Conservation (phyloP, 2,113 vertebrate species). For the Nothocercus julius region DNA sequence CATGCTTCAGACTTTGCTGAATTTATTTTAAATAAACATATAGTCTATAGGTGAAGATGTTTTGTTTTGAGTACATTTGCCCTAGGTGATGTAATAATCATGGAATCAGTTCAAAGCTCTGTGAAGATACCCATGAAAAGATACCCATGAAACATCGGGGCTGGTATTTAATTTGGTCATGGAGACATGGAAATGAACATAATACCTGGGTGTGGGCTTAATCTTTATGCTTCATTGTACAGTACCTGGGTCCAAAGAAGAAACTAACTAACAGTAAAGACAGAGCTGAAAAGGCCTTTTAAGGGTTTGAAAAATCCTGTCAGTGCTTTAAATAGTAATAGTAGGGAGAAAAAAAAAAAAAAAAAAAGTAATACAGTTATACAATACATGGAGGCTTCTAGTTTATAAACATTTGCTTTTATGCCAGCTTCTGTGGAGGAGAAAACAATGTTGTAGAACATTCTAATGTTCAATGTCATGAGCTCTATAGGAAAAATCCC, state of each 20-base stretch:
- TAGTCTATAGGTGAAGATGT: not conserved
- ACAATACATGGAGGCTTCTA: not conserved
- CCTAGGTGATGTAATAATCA: not conserved
- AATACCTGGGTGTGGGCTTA: not conserved
- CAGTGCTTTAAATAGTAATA: slow-evolving; percentile 39
- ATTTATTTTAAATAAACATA: too few relatives aligned
- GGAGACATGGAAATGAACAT: slow-evolving; percentile 1
- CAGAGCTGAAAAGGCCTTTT: slow-evolving; percentile 29
- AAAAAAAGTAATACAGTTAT: not conserved
- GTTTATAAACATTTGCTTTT: not conserved
- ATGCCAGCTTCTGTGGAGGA: not conserved
- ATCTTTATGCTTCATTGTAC: slow-evolving; percentile 13
- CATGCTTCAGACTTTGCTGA: not conserved
- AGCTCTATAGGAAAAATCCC: not conserved
- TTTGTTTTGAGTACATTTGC: not conserved
- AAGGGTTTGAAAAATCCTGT: slow-evolving; percentile 24
- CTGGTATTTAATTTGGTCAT: slow-evolving; percentile 1
- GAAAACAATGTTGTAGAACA: not conserved
- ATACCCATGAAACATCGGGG: not conserved
- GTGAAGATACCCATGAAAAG: not conserved
- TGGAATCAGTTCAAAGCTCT: slow-evolving; percentile 21
- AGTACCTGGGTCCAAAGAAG: slow-evolving; percentile 22
- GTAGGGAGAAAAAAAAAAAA: not conserved
- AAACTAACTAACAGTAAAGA: slow-evolving; percentile 28
- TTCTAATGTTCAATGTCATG: not conserved